Evolutionary conservation across 2,888 invertebrate species (phyloP).

Genomic region (Caenorhabditis becei): DNA sequence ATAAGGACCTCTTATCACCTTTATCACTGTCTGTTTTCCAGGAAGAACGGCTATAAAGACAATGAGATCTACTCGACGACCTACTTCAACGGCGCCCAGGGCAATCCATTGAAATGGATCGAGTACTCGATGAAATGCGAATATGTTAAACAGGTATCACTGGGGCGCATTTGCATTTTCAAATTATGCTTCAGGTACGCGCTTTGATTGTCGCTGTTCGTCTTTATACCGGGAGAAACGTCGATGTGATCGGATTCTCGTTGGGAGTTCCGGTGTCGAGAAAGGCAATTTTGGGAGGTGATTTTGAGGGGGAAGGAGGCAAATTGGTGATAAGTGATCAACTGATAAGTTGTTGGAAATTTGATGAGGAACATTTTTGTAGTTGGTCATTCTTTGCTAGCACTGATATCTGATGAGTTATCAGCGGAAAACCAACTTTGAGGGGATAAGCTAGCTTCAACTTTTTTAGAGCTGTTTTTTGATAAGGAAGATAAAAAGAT

Average conservation of each 20-base stretch:
- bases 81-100: constrained; percentile 80
- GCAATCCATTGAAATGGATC: constrained; percentile 80
- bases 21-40: constrained; percentile 47
- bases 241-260: constrained; percentile 80
- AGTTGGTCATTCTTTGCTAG: too few relatives aligned
- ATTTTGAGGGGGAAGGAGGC: neutral
- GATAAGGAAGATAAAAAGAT: too few relatives aligned
- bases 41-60: constrained; percentile 70
- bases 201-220: constrained; percentile 80
- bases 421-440: neutral
- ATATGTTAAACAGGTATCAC: constrained; percentile 74
- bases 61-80: constrained; percentile 80
- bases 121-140: constrained; percentile 80
- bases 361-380: neutral
- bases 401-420: neutral
- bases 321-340: neutral
- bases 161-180: constrained; percentile 1
- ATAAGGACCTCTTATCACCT: too few relatives aligned
- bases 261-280: constrained; percentile 80
- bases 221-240: constrained; percentile 79
- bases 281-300: constrained; percentile 80
- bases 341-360: neutral
- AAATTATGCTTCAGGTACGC: constrained; percentile 69
- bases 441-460: too few relatives aligned
- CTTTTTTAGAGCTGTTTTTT: too few relatives aligned